Conservation (phyloP, 2,797 vertebrate species). For the Heliangelus exortis region DNA sequence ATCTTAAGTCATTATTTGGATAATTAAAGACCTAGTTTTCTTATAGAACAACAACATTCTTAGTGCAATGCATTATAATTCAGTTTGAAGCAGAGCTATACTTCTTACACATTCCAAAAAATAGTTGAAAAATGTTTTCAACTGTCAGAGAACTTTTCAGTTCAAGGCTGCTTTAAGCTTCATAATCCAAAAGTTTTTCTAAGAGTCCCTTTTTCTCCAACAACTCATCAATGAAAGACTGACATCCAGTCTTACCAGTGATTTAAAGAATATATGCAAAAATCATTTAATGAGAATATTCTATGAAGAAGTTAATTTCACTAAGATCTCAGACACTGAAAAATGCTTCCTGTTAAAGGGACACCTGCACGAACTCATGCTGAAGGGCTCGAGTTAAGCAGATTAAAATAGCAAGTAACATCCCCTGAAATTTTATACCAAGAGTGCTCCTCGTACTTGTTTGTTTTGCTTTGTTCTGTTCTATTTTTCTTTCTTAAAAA, state of each 20-base stretch:
- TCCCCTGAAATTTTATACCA: background rate
- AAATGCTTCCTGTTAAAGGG: slow-evolving; percentile 50
- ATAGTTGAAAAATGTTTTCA: background rate
- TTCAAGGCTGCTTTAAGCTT: slow-evolving; percentile 5
- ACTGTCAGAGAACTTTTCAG: background rate
- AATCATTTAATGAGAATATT: background rate
- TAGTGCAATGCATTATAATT: background rate
- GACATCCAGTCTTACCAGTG: background rate
- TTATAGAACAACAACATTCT: background rate
- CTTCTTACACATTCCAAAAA: background rate
- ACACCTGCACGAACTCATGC: background rate
- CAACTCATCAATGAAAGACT: background rate
- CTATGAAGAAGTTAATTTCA: slow-evolving; percentile 33
- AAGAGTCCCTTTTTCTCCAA: background rate
- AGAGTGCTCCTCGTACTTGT: background rate
- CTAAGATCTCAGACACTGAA: background rate
- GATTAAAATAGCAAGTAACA: background rate
- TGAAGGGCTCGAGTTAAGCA: background rate
- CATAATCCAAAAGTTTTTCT: background rate
- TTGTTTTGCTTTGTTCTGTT: background rate
- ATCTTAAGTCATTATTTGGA: background rate
- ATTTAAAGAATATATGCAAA: slow-evolving; percentile 1
- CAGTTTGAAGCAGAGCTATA: background rate
- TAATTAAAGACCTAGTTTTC: background rate
- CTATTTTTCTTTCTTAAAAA: background rate